These are phyloP conservation scores for Pelodytes ibericus DNA, from an alignment of 2,797 vertebrate genomes.

Conservation along the genomic window DNA sequence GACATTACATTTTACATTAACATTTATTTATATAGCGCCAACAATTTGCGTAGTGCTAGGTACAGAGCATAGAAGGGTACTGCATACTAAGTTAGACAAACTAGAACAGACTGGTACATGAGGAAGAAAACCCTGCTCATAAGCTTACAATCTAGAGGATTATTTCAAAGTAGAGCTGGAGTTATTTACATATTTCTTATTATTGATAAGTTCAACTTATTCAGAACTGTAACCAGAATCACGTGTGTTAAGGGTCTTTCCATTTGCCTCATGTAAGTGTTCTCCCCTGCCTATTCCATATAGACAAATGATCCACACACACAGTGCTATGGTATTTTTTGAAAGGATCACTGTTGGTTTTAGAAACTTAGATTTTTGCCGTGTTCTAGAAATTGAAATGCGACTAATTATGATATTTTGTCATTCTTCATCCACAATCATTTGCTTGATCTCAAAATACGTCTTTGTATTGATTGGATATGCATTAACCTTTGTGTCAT, in stretches of 20 bases:
- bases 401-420: conserved; percentile 8
- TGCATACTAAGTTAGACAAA: too few relatives aligned
- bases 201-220: too few relatives aligned
- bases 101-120: too few relatives aligned
- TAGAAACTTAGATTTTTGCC: background rate
- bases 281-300: background rate
- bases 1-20: too few relatives aligned
- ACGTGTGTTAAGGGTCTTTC: background rate
- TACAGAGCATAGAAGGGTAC: too few relatives aligned
- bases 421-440: background rate
- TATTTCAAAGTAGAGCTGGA: too few relatives aligned
- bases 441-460: background rate
- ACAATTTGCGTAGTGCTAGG: too few relatives aligned
- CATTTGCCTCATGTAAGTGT: background rate
- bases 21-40: too few relatives aligned
- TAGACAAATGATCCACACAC: background rate
- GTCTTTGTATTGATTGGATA: conserved; percentile 23
- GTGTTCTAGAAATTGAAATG: conserved; percentile 1
- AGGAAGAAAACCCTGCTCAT: too few relatives aligned
- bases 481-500: conserved; percentile 36
- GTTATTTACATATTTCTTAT: too few relatives aligned
- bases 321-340: background rate
- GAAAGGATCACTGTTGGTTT: background rate
- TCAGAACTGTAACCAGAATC: too few relatives aligned
- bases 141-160: too few relatives aligned